Conservation (phyloP, 1,140 invertebrate species). For the Macrobrachium nipponense region DNA sequence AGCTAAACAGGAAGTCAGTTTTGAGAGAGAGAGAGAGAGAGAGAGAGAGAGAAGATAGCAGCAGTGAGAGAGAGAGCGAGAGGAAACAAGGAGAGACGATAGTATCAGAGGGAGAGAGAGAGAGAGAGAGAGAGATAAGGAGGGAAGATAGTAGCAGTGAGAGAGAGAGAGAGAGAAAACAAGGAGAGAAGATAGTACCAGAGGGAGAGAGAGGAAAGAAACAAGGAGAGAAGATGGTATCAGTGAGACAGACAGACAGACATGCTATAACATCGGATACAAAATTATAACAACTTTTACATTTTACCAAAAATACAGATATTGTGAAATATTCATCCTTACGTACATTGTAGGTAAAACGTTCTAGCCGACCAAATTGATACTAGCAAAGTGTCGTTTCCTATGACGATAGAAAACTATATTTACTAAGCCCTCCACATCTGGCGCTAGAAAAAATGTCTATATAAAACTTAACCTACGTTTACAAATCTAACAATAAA, state of each 20-base stretch:
- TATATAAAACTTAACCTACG: too few species aligned
- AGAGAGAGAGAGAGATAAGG: neutral
- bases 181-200: neutral
- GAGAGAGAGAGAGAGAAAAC: neutral
- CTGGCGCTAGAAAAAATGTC: too few species aligned
- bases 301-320: neutral
- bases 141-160: neutral
- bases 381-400: too few species aligned
- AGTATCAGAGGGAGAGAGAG: slow-evolving; percentile 4
- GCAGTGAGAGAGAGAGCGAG: too few species aligned
- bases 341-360: too few species aligned
- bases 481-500: too few species aligned
- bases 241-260: neutral
- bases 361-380: too few species aligned
- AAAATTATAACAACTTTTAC: neutral
- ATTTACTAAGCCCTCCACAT: too few species aligned
- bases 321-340: neutral
- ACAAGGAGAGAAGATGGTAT: too few species aligned
- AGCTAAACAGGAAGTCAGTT: too few species aligned
- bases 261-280: too few species aligned
- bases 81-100: neutral
- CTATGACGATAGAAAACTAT: too few species aligned
- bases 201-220: neutral
- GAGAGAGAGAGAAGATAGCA: slow-evolving; percentile 5
- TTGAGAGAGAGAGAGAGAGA: neutral